phyloP scores from a whole-genome alignment of 2,113 vertebrate species.

The Tretioscincus oriximinensis region DNA sequence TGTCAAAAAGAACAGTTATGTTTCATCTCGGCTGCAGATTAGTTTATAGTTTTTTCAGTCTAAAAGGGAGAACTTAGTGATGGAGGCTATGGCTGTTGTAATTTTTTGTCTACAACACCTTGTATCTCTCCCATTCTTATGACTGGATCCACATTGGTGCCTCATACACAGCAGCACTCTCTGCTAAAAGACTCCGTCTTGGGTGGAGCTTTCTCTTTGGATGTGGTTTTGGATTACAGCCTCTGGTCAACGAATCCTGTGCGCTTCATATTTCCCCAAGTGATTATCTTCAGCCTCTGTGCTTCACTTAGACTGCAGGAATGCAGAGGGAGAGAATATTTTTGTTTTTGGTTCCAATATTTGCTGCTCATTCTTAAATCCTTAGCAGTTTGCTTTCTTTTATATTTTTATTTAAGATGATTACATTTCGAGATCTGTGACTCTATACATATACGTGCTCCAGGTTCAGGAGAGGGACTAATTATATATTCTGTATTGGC shows the following conservation, averaged over 20 bases:
- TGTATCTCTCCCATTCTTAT: neutral
- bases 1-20: neutral
- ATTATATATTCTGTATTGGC: neutral
- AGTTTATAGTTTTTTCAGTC: neutral
- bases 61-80: neutral
- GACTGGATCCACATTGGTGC: neutral
- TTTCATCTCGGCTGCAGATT: neutral
- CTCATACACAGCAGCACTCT: neutral
- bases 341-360: neutral
- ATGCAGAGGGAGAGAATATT: neutral
- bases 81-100: neutral
- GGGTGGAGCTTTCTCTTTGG: neutral
- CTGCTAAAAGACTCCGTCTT: neutral
- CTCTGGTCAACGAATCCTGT: neutral
- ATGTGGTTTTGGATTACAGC: neutral
- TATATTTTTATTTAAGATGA: neutral
- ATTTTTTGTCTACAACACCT: neutral
- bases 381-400: neutral
- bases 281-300: neutral
- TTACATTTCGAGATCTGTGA: neutral
- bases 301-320: neutral
- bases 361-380: neutral
- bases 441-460: neutral
- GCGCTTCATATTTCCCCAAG: neutral
- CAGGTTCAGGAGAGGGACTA: neutral